Evolutionary conservation across 2,797 vertebrate species (phyloP), one percentile per base, ranked within the genome.

Genomic region (Anguilla megastoma): DNA sequence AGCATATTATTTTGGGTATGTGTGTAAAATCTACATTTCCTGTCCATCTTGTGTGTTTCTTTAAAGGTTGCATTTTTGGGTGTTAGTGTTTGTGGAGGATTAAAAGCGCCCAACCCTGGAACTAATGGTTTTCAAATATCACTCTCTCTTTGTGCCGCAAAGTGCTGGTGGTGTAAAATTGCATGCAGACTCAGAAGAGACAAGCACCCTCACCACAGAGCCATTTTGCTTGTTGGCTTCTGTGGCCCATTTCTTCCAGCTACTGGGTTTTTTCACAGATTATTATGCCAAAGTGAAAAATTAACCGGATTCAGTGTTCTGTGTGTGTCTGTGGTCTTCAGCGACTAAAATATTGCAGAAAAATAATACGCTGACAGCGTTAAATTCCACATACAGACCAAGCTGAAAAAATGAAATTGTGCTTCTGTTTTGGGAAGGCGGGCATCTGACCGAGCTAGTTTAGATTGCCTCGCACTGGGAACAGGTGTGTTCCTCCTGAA

Each of bases 51-150:
- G 90, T 92, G 89, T 91, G 48, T 85, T 91, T 91, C 90, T 91
- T 94, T 93, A 92, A 94, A 93, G 24, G 93, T 91, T 91, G 91
- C 88, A 92, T 93, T 92, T 93, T 92, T 91, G 90, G 90, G 89
- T 92, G 88, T 94, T 93, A 93, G 93, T 94, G 93, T 94, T 93
- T 93, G 91, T 93, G 92, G 93, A 85, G 84, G 92, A 93, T 93
- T 94, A 92, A 93, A 92, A 90, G 90, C 58, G 86, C 63, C 88
- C 88, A 66, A 60, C 63, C 27, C 90, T 89, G 86, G 91, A 93
- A 93, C 91, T 93, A 94, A 93, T 93, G 90, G 92, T 89, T 92
- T 93, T 92, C 90, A 89, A 89, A 90, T 86, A 89, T 87, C 88
- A 80, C 76, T 84, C 41, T 60, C 87, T 63, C 33, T 63, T 8